These are phyloP conservation scores for Busseola fusca DNA, from an alignment of 2,888 invertebrate genomes.

Conservation along the genomic window DNA sequence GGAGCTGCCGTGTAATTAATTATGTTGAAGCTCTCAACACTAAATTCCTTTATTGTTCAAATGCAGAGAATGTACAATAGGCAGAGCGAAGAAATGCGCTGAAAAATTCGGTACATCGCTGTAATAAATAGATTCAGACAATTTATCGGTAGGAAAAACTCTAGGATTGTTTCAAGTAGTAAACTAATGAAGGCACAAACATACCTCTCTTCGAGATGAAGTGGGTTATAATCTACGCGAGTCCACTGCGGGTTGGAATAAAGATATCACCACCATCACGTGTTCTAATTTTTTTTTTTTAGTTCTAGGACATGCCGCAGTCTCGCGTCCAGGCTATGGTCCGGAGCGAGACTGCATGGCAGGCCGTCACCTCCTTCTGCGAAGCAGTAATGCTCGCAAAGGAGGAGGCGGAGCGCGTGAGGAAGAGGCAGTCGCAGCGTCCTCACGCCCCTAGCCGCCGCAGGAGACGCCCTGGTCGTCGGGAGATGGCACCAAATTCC, in stretches of 20 bases:
- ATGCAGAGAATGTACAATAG: conserved; percentile 17
- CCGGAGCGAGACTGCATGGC: too few species aligned
- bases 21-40: conserved; percentile 3
- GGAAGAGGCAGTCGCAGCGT: too few species aligned
- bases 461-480: too few species aligned
- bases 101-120: conserved; percentile 27
- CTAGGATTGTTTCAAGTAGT: conserved; percentile 16
- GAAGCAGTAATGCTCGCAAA: too few species aligned
- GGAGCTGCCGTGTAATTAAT: not conserved
- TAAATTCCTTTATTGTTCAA: conserved; percentile 17
- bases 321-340: too few species aligned
- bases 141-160: conserved; percentile 36
- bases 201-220: not conserved
- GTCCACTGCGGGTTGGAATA: not conserved
- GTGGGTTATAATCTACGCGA: not conserved
- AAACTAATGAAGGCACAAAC: not conserved
- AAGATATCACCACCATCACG: not conserved
- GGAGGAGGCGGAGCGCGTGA: too few species aligned
- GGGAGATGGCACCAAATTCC: too few species aligned
- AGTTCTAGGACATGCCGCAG: too few species aligned
- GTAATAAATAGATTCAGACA: conserved; percentile 43
- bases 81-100: conserved; percentile 15
- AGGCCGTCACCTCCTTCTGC: too few species aligned
- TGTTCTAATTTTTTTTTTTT: too few species aligned
- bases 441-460: too few species aligned